Percentiles rank a stretch among this genome's conserved stretches.
Evolutionary conservation across 2,797 vertebrate genomes (phyloP).

Genomic region (Psittacula echo): DNA sequence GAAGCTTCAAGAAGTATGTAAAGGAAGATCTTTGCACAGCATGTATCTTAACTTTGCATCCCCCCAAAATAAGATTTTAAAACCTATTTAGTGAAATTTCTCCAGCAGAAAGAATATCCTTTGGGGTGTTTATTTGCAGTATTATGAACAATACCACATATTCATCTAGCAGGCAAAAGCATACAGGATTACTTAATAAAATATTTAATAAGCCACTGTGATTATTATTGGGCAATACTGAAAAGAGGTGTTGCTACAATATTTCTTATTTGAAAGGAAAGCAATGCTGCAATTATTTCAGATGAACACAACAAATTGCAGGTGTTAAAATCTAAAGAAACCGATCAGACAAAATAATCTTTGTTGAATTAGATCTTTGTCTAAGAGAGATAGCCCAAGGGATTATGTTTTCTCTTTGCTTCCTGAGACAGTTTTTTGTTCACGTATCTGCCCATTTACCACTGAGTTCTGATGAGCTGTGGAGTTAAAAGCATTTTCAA

Average conservation of each 20-base stretch:
- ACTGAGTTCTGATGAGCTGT: not conserved
- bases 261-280: not conserved
- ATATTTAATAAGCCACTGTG: not conserved
- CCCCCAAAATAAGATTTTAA: not conserved
- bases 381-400: not conserved
- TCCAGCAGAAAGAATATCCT: not conserved
- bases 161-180: not conserved
- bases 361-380: not conserved
- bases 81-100: not conserved
- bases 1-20: not conserved
- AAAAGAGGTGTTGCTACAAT: not conserved
- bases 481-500: not conserved
- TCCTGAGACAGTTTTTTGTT: not conserved
- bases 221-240: not conserved
- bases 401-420: not conserved
- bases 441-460: not conserved
- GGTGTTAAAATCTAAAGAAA: not conserved
- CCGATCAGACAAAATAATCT: not conserved
- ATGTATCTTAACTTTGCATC: not conserved
- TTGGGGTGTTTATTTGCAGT: not conserved
- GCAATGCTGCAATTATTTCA: not conserved
- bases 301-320: not conserved
- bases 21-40: not conserved
- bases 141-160: not conserved
- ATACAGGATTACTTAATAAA: not conserved